These are phyloP conservation scores for Pteropus rufus DNA, from an alignment of 2,797 vertebrate genomes.

Conservation along the genomic window DNA sequence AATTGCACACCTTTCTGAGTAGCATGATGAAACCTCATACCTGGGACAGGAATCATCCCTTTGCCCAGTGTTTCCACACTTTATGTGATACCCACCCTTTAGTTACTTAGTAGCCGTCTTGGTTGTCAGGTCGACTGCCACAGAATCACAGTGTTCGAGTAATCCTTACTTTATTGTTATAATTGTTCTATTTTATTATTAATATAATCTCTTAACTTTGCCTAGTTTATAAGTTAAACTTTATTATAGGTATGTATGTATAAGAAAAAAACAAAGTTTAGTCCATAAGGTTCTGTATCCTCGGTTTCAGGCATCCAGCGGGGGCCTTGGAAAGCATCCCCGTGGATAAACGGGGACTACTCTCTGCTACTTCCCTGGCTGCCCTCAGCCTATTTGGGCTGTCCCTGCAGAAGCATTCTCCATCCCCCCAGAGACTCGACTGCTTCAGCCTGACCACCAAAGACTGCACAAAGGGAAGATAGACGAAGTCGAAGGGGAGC, in stretches of 20 bases:
- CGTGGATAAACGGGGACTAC: fast-evolving
- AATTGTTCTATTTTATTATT: neutral
- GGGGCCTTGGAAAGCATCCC: neutral
- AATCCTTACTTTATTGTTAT: neutral
- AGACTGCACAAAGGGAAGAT: fast-evolving
- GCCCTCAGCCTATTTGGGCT: fast-evolving
- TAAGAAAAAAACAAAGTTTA: neutral
- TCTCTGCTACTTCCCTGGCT: fast-evolving
- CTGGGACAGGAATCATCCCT: neutral
- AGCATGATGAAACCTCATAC: neutral
- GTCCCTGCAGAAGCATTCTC: too few species aligned
- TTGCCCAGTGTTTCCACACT: neutral
- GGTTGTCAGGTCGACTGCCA: neutral
- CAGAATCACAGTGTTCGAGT: neutral
- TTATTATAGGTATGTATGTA: neutral
- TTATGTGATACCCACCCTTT: neutral
- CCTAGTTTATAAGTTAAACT: neutral
- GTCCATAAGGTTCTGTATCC: neutral
- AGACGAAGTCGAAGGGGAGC: neutral
- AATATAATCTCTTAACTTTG: neutral
- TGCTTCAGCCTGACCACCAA: neutral
- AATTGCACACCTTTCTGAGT: neutral
- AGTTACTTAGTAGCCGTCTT: neutral
- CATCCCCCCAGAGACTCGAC: neutral
- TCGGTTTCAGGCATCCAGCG: neutral